Percentiles rank a stretch among this genome's conserved stretches.
phyloP scores from a whole-genome alignment of 2,888 invertebrate species.

The Gibbula magus region DNA sequence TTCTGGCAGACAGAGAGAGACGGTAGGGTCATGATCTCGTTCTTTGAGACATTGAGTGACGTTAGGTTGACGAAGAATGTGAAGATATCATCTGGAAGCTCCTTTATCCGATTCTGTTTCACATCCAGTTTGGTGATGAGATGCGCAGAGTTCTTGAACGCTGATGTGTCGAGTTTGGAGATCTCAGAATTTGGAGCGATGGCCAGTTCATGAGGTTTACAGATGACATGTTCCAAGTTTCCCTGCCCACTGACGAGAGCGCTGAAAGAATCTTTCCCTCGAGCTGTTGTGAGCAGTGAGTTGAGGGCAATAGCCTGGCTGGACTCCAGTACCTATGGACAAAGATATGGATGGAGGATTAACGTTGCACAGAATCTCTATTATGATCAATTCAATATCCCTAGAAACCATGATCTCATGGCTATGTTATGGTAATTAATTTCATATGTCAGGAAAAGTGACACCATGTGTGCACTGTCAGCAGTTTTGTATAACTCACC shows the following conservation, averaged over 20 bases:
- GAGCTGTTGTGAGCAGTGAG: background rate
- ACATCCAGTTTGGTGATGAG: conserved; percentile 44
- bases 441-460: too few species aligned
- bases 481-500: too few species aligned
- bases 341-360: too few species aligned
- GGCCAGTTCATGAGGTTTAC: background rate
- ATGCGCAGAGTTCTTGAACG: background rate
- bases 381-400: too few species aligned
- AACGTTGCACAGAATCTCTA: too few species aligned
- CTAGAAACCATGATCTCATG: too few species aligned
- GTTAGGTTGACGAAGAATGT: conserved; percentile 43
- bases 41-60: conserved; percentile 51
- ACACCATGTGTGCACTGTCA: too few species aligned
- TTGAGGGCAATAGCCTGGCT: background rate
- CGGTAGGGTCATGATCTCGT: conserved; percentile 49
- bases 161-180: background rate
- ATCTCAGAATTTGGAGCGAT: background rate
- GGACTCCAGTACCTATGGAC: background rate
- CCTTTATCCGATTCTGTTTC: conserved; percentile 44
- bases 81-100: conserved; percentile 47
- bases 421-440: too few species aligned
- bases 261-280: background rate
- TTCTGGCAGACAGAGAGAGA: conserved; percentile 8
- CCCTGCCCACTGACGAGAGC: background rate
- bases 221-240: background rate